These are phyloP conservation scores for Lysandra coridon DNA, from an alignment of 2,888 invertebrate genomes.

Conservation along the genomic window DNA sequence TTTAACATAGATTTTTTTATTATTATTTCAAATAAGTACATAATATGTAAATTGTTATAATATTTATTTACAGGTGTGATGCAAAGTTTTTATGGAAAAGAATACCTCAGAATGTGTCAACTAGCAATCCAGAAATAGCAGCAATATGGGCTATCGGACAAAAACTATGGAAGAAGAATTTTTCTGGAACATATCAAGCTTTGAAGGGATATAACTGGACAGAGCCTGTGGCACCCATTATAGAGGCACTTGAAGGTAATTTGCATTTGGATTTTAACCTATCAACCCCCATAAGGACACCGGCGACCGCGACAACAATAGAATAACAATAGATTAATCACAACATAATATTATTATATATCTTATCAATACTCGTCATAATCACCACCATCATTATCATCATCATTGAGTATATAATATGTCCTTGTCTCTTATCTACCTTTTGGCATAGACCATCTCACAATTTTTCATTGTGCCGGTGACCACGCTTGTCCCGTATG, in stretches of 20 bases:
- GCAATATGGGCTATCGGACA: slow-evolving; percentile 92
- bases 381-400: too few species aligned
- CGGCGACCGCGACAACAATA: too few species aligned
- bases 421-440: too few species aligned
- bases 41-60: not conserved
- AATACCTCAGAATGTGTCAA: slow-evolving; percentile 88
- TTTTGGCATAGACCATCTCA: too few species aligned
- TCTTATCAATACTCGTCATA: too few species aligned
- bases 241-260: slow-evolving; percentile 89
- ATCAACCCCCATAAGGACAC: too few species aligned
- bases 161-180: slow-evolving; percentile 92
- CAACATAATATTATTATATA: not conserved
- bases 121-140: slow-evolving; percentile 85
- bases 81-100: slow-evolving; percentile 97
- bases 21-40: not conserved
- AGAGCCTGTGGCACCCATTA: slow-evolving; percentile 87
- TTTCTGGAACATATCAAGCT: slow-evolving; percentile 88
- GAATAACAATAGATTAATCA: not conserved
- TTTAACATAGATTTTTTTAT: too few species aligned
- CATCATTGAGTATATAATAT: too few species aligned
- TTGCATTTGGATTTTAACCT: slow-evolving; percentile 8
- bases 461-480: too few species aligned
- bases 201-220: slow-evolving; percentile 89
- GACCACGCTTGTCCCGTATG: too few species aligned
- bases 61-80: slow-evolving; percentile 84